Conservation (phyloP, 2,888 invertebrate genomes). For the Drosophila cognata region DNA sequence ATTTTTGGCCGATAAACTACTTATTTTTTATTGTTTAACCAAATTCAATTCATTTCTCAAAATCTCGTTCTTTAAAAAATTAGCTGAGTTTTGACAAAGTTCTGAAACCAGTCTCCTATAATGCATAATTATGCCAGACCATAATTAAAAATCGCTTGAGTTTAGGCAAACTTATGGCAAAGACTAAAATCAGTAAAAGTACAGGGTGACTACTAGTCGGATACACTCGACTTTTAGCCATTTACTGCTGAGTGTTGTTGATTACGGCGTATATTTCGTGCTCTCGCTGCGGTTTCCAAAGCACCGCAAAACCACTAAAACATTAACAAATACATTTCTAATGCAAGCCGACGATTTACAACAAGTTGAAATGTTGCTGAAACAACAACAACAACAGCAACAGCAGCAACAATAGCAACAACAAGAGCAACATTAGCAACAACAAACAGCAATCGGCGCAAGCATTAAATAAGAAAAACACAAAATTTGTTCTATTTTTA, state of each 20-base stretch:
- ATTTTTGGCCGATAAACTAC: not conserved
- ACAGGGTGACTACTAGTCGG: not conserved
- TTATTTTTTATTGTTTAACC: not conserved
- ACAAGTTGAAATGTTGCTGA: constrained; percentile 70
- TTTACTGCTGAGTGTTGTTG: constrained; percentile 12
- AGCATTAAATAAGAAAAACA: constrained; percentile 77
- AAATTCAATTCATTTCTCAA: not conserved
- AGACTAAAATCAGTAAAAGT: not conserved
- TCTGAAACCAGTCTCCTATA: not conserved
- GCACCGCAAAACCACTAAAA: constrained; percentile 69
- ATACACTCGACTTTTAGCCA: not conserved
- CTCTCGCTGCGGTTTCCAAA: constrained; percentile 63
- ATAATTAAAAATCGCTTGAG: not conserved
- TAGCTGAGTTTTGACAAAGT: not conserved
- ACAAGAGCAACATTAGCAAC: constrained; percentile 27
- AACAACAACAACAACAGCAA: constrained; percentile 40
- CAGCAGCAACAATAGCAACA: constrained; percentile 29
- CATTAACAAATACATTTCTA: constrained; percentile 82
- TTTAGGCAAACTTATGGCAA: not conserved
- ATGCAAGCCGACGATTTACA: constrained; percentile 82
- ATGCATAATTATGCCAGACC: not conserved
- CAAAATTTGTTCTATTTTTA: constrained; percentile 74
- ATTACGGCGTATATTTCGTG: constrained; percentile 60
- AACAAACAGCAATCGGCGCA: constrained; percentile 56
- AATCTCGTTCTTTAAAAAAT: not conserved